Conservation (phyloP, 2,113 vertebrate species). For the Amphilophus citrinellus region DNA sequence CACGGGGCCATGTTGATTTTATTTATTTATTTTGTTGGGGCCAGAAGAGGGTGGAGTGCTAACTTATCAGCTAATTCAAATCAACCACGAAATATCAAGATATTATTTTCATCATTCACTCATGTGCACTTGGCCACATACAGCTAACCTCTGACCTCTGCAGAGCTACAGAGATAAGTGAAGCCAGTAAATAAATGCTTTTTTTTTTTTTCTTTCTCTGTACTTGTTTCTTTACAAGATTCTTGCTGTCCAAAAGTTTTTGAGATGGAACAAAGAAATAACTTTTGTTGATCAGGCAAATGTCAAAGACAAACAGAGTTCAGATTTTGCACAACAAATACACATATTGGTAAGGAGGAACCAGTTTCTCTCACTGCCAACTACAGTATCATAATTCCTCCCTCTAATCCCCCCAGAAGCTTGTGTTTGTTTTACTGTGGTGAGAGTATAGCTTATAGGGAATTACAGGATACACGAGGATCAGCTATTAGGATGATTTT, state of each 20-base stretch:
- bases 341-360: not conserved
- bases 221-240: not conserved
- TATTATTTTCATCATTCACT: not conserved
- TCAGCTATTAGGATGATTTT: constrained; percentile 45
- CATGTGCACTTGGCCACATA: not conserved
- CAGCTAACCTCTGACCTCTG: not conserved
- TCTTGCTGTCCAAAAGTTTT: not conserved
- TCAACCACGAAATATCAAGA: not conserved
- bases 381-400: constrained; percentile 6
- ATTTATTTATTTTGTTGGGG: not conserved
- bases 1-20: too few relatives aligned
- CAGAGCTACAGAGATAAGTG: not conserved
- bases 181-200: not conserved
- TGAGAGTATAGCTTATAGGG: constrained; percentile 43
- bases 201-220: not conserved
- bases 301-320: not conserved
- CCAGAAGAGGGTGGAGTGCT: too few relatives aligned
- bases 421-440: constrained; percentile 48
- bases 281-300: not conserved
- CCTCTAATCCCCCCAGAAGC: constrained; percentile 28
- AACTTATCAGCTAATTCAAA: not conserved
- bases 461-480: constrained; percentile 47
- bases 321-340: constrained; percentile 7
- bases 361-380: not conserved
- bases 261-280: not conserved